Conservation (phyloP, 2,113 vertebrate species). For the Ceyx cyanopectus region DNA sequence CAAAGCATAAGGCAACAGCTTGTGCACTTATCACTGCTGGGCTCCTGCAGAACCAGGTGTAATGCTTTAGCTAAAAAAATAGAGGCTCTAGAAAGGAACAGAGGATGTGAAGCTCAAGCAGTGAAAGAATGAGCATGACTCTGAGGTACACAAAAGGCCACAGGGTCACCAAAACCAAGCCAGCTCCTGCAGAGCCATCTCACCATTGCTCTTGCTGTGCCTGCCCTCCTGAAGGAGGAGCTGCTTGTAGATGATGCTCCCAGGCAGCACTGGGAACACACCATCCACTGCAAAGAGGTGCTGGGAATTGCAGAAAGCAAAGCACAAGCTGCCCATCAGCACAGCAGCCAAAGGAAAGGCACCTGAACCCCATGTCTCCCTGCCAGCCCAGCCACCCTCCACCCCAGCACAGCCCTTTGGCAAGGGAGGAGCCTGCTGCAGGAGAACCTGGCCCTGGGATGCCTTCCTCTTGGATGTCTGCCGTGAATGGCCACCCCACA, state of each 20-base stretch:
- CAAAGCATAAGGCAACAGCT: neutral
- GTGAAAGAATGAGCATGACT: neutral
- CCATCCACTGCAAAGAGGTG: neutral
- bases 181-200: neutral
- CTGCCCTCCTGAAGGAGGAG: neutral
- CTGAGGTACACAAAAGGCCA: neutral
- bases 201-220: rapidly evolving
- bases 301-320: neutral
- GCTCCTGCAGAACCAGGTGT: neutral
- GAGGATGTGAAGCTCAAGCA: neutral
- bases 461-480: neutral
- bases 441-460: neutral
- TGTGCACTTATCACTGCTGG: neutral
- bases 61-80: neutral
- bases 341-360: neutral
- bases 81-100: neutral
- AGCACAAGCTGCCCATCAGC: neutral
- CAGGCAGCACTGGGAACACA: neutral
- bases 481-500: neutral
- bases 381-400: neutral
- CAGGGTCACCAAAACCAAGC: neutral
- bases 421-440: neutral
- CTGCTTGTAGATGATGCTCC: neutral
- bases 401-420: neutral
- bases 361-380: neutral